A percentile compares a stretch with the other conserved stretches of the same genome.
Conservation (phyloP, 2,113 vertebrate genomes). For the Dasypus novemcinctus region DNA sequence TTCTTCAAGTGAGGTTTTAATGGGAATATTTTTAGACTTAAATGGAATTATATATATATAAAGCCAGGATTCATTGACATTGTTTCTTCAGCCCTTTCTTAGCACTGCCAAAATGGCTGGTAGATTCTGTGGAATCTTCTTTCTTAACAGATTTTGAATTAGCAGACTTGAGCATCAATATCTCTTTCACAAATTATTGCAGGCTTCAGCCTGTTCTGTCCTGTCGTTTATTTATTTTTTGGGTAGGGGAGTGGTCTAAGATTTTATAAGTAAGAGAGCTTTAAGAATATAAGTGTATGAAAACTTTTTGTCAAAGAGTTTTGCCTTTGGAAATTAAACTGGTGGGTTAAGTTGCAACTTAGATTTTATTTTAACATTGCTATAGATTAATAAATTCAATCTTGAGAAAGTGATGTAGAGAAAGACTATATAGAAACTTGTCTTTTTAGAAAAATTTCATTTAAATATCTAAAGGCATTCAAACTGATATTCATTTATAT, state of each 20-base stretch:
- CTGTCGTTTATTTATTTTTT: not conserved
- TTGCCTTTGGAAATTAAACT: slow-evolving; percentile 29
- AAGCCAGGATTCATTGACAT: not conserved
- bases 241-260: not conserved
- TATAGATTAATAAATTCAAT: not conserved
- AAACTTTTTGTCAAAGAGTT: not conserved
- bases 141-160: not conserved
- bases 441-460: not conserved
- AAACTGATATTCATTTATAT: not conserved
- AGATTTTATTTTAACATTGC: slow-evolving; percentile 21
- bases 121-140: not conserved
- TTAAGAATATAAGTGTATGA: not conserved
- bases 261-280: not conserved
- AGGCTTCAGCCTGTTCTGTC: not conserved
- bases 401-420: not conserved
- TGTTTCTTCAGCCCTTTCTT: not conserved
- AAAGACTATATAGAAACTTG: not conserved
- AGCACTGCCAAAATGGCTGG: not conserved
- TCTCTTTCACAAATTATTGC: not conserved
- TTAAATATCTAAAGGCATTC: not conserved
- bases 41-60: not conserved
- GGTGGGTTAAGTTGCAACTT: not conserved
- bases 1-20: not conserved
- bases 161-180: not conserved
- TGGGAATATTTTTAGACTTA: not conserved